A percentile compares a stretch with the other conserved stretches of the same genome.
These are phyloP conservation scores for Ophion slaviceki DNA, from an alignment of 2,888 invertebrate genomes.

Conservation along the genomic window DNA sequence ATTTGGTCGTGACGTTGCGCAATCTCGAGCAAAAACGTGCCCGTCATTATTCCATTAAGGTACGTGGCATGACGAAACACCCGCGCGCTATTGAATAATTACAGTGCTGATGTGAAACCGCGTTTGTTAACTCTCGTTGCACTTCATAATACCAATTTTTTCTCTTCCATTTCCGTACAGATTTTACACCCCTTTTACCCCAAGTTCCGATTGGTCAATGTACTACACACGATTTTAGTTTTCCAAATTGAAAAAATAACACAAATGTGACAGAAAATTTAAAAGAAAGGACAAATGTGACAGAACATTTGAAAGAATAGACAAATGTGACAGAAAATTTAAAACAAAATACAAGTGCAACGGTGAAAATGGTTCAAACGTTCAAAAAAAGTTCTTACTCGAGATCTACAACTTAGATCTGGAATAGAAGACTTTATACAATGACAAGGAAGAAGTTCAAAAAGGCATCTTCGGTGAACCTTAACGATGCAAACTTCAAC, in stretches of 20 bases:
- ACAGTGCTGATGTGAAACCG: conserved; percentile 68
- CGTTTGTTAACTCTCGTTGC: conserved; percentile 59
- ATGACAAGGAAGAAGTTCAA: too few species aligned
- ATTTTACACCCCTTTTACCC: conserved; percentile 29
- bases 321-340: too few species aligned
- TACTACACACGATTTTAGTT: neutral
- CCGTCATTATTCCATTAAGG: conserved; percentile 72
- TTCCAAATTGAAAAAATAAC: neutral
- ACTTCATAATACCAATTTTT: conserved; percentile 18
- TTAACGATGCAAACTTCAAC: too few species aligned
- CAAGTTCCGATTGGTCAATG: neutral
- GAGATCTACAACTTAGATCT: too few species aligned
- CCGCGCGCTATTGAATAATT: conserved; percentile 71
- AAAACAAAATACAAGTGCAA: too few species aligned
- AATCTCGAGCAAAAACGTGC: conserved; percentile 70
- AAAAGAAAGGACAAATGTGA: too few species aligned
- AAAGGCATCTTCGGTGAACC: too few species aligned
- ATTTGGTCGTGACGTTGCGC: conserved; percentile 66
- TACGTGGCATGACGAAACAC: conserved; percentile 71
- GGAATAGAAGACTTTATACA: too few species aligned
- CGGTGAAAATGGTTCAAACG: too few species aligned
- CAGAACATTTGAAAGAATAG: too few species aligned
- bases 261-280: too few species aligned
- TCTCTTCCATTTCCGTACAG: conserved; percentile 46
- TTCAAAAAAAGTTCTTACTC: too few species aligned